phyloP scores from a whole-genome alignment of 2,888 invertebrate genomes.

The Camptogramma bilineatum region DNA sequence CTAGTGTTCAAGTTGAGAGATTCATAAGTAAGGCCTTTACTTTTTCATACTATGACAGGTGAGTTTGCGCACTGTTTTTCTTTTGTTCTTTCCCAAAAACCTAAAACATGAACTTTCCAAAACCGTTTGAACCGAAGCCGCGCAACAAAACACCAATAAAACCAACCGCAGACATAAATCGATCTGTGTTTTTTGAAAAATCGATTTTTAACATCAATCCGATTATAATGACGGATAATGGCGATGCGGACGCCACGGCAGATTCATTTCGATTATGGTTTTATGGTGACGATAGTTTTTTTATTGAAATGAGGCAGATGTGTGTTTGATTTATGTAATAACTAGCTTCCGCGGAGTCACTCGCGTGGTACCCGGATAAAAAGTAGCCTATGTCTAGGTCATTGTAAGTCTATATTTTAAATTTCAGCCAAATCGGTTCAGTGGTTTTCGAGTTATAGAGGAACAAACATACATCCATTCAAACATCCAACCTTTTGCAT shows the following conservation, averaged over 20 bases:
- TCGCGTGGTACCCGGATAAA: no score
- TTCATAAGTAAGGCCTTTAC: no score
- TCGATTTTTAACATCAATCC: constrained; percentile 62
- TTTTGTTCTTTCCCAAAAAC: neutral
- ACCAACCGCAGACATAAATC: constrained; percentile 68
- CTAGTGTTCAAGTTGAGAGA: no score
- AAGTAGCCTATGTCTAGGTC: no score
- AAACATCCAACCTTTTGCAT: no score
- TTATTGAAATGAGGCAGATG: constrained; percentile 24
- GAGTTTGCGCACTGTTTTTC: neutral
- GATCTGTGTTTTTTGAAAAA: constrained; percentile 64
- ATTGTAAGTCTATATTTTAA: no score
- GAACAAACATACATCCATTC: no score
- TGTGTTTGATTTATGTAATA: neutral
- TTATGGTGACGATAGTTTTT: constrained; percentile 44
- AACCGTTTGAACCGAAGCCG: constrained; percentile 17
- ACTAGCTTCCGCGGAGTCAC: no score
- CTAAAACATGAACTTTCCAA: constrained; percentile 11
- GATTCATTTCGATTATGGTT: constrained; percentile 50
- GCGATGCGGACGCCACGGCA: constrained; percentile 48
- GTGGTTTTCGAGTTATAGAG: no score
- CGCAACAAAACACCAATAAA: constrained; percentile 56
- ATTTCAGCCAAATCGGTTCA: no score
- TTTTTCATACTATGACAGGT: neutral
- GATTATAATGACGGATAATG: constrained; percentile 64